Percentiles rank a stretch among this genome's conserved stretches.
phyloP scores from a whole-genome alignment of 2,888 invertebrate species.

The Thelaira solivaga region DNA sequence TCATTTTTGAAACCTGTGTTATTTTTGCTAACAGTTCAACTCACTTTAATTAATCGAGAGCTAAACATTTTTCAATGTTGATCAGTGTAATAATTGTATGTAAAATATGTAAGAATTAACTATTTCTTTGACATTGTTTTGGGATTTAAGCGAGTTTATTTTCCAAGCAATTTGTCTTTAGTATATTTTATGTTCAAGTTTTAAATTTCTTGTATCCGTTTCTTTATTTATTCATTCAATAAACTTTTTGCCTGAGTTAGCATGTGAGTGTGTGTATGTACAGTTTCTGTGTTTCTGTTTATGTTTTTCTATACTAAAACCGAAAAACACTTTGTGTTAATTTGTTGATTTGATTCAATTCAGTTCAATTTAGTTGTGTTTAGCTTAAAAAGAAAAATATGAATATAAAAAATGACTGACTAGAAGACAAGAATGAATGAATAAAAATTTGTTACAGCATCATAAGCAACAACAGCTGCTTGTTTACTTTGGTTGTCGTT shows the following conservation, averaged over 20 bases:
- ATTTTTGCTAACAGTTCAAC: too few relatives aligned
- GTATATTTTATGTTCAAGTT: too few relatives aligned
- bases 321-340: neutral
- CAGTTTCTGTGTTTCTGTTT: neutral
- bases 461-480: neutral
- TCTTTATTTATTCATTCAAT: neutral
- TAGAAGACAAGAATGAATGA: neutral
- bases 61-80: too few relatives aligned
- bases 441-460: neutral
- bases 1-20: too few relatives aligned
- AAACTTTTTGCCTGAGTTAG: neutral
- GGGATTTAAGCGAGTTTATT: too few relatives aligned
- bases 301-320: neutral
- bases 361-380: conserved; percentile 28
- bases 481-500: too few relatives aligned
- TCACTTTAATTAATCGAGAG: too few relatives aligned
- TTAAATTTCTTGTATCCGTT: too few relatives aligned
- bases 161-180: conserved; percentile 19
- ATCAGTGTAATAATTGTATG: too few relatives aligned
- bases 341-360: conserved; percentile 45
- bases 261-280: neutral
- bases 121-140: too few relatives aligned
- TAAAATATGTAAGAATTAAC: too few relatives aligned
- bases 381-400: neutral
- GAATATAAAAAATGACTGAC: neutral